Evolutionary conservation across 1,140 invertebrate species (phyloP).

Genomic region (Orussus abietinus): DNA sequence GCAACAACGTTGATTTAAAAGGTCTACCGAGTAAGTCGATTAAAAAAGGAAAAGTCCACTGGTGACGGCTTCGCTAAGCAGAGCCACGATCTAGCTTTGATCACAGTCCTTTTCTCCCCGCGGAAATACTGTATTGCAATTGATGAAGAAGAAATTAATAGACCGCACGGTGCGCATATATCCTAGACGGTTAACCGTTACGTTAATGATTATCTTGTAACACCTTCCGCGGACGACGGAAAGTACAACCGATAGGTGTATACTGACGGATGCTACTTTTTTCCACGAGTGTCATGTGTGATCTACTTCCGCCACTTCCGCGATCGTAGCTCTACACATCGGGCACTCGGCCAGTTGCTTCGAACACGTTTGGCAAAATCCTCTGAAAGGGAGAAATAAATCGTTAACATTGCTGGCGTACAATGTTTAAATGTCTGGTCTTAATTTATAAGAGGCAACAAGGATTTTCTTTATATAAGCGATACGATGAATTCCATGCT

Average conservation of each 20-base stretch:
- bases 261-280: conserved; percentile 20
- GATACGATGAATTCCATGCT: too few relatives aligned
- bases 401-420: too few relatives aligned
- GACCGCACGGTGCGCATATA: too few relatives aligned
- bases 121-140: conserved; percentile 25
- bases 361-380: conserved; percentile 80
- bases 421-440: too few relatives aligned
- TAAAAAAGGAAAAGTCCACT: too few relatives aligned
- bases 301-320: conserved; percentile 45
- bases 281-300: conserved; percentile 44
- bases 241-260: conserved; percentile 1
- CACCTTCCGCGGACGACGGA: conserved; percentile 21
- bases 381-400: conserved; percentile 59
- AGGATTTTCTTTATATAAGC: too few relatives aligned
- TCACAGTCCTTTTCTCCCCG: conserved; percentile 16
- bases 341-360: conserved; percentile 78
- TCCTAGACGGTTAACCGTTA: conserved; percentile 13
- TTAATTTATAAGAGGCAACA: too few relatives aligned
- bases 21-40: too few relatives aligned
- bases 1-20: too few relatives aligned
- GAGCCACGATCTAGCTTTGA: too few relatives aligned
- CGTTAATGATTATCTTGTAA: conserved; percentile 23
- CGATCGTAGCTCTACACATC: conserved; percentile 70
- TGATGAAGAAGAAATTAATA: too few relatives aligned
- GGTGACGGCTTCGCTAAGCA: too few relatives aligned